These are phyloP conservation scores for Barnardius zonarius DNA, from an alignment of 2,113 vertebrate genomes.

Conservation along the genomic window DNA sequence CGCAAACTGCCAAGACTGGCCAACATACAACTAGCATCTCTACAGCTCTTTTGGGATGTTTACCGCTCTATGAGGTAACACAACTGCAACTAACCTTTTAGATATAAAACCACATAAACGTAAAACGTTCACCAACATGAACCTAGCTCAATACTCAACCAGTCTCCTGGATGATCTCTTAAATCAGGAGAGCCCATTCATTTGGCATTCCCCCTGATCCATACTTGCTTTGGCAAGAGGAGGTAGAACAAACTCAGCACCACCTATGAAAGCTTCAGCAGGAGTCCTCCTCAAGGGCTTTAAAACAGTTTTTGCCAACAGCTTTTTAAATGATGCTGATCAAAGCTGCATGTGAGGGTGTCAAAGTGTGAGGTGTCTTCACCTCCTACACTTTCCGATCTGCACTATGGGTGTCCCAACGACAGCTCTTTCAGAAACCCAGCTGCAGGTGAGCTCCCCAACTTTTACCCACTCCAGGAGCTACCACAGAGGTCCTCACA, in stretches of 20 bases:
- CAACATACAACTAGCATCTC: rapidly evolving
- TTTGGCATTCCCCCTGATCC: not conserved
- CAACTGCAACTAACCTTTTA: not conserved
- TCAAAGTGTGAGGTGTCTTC: not conserved
- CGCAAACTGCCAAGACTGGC: not conserved
- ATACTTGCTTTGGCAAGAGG: not conserved
- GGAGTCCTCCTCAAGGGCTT: not conserved
- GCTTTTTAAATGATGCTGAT: not conserved
- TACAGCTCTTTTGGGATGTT: not conserved
- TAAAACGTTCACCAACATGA: not conserved
- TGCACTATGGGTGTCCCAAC: not conserved
- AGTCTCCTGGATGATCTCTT: not conserved
- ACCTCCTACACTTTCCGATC: rapidly evolving
- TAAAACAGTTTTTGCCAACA: not conserved
- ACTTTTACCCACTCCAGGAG: not conserved
- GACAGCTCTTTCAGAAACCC: not conserved
- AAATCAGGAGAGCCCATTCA: not conserved
- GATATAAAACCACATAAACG: not conserved
- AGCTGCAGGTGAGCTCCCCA: not conserved
- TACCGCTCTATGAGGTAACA: not conserved
- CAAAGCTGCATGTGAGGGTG: not conserved
- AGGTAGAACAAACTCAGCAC: not conserved
- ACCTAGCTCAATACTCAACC: not conserved
- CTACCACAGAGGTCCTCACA: not conserved
- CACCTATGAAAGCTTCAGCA: not conserved